Base-by-base conservation (phyloP, 1,140 invertebrate genomes). In the Linepithema humile region DNA sequence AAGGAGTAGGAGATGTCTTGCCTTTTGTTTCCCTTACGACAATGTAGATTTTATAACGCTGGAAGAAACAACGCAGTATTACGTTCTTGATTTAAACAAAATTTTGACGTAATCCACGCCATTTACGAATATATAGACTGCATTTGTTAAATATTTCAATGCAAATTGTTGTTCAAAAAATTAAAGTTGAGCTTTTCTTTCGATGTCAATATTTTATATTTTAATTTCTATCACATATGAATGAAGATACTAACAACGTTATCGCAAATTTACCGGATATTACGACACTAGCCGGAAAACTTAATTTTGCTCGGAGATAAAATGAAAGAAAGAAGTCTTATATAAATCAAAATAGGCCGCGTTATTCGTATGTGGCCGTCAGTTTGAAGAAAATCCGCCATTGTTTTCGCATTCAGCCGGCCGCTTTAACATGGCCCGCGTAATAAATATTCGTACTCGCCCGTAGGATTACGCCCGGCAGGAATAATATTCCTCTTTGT, bases 401-500 rank as follows among this genome's bases (percentile, higher is more conserved):
- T 93, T 93, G 92, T 93, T 93, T 93, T 91, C 91, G 85, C 90
- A 78, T 91, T 89, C 88, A 88, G 86, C 90, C 85, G 91, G 86
- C 82, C 89, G 86, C 89, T 91, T 91, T 91, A 91, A 91, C 89
- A 88, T 89, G 89, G 85, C n/a, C 89, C 90, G 88, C 84, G 91
- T 92, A 92, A 93, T 93, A 93, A 93, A 93, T 92, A 92, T 89
- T 93, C 88, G 90, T 90, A 88, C 90, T 90, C 89, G 84, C 85
- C 84, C 84, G 84, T 80, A 88, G 89, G 91, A 92, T 90, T 91
- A 90, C 89, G 88, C 86, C 90, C 92, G 87, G 88, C 90, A 90
- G 91, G 91, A 93, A 92, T 93, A 93, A 92, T 93, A 92, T 92
- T 89, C 90, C 92, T 91, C 91, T 92, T 91, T 91, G 91, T 92